These are phyloP conservation scores for Galaxias olidus DNA, from an alignment of 2,797 vertebrate species.

Conservation along the genomic window DNA sequence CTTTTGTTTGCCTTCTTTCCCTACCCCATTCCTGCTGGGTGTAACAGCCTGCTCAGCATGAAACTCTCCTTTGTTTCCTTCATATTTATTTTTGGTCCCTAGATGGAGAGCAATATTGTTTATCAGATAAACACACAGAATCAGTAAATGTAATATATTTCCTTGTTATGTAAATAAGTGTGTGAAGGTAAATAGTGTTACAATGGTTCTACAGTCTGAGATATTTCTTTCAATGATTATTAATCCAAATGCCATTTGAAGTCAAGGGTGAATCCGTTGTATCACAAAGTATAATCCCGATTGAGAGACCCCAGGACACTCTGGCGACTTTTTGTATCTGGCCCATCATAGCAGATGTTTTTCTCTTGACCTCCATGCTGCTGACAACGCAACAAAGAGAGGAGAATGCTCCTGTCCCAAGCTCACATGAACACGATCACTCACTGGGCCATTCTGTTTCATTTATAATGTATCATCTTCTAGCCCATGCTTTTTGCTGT, in stretches of 20 bases:
- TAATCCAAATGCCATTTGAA: constrained; percentile 50
- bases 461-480: constrained; percentile 54
- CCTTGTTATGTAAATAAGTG: too few species aligned
- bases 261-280: constrained; percentile 59
- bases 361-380: constrained; percentile 14
- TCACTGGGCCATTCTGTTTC: constrained; percentile 29
- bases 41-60: too few species aligned
- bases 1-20: too few species aligned
- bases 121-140: too few species aligned
- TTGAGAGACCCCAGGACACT: constrained; percentile 32
- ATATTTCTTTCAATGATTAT: constrained; percentile 53
- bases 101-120: too few species aligned
- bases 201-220: too few species aligned
- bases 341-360: constrained; percentile 33
- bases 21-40: too few species aligned
- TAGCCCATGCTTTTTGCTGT: constrained; percentile 37
- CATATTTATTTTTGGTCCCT: too few species aligned
- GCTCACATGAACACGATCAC: constrained; percentile 30
- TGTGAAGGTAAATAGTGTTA: too few species aligned
- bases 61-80: too few species aligned
- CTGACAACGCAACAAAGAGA: constrained; percentile 38
- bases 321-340: constrained; percentile 26
- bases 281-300: constrained; percentile 34
- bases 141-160: too few species aligned
- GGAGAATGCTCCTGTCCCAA: constrained; percentile 45